Evolutionary conservation across 1,140 invertebrate genomes (phyloP), one percentile per base, ranked within the genome.

Genomic region (Drosophila repleta): DNA sequence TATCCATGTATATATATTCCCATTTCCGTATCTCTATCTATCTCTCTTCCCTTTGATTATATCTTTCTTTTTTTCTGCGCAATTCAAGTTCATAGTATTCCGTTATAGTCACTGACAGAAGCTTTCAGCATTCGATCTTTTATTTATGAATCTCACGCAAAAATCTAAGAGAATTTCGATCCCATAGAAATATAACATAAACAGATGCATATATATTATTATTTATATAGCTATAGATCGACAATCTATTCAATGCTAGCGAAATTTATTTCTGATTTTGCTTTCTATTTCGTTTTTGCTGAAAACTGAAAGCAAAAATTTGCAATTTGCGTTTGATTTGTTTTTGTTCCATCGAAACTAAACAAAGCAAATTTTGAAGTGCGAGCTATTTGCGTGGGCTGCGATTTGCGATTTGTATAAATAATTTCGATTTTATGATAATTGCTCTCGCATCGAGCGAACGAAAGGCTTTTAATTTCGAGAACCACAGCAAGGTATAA

Each of bases 61-160:
- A 29, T 29, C 24, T 24, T 24, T 24, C 24, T 29, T 32, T 26
- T 48, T 51, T 62, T 69, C 49, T 69, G 66, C 39, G 58, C 49
- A 63, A 63, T 69, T 69, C 66, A 62, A 69, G 58, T 69, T 69
- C 66, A 55, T 55, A 69, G 57, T 57, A 24, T 37, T 61, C 17
- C 37, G 41, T 21, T 37, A 18, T 35, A 52, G 5, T n/a, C 49
- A 39, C 61, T 64, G 61, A 37, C 51, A 64, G 51, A 18, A 53
- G 29, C 10, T 65, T 57, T 49, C 49, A 17, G 46, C 58, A 20
- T 35, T 55, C 52, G 39, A 26, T 65, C 41, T 24, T 24, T 26
- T 53, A 37, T 46, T 68, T 61, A 68, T 24, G 39, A 58, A 18
- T 62, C 45, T 29, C 21, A 49, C 51, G 35, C 32, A 41, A 61